Percentiles rank a stretch among this genome's conserved stretches.
These are phyloP conservation scores for Aspidiotus destructor DNA, from an alignment of 2,888 invertebrate species.

Conservation along the genomic window DNA sequence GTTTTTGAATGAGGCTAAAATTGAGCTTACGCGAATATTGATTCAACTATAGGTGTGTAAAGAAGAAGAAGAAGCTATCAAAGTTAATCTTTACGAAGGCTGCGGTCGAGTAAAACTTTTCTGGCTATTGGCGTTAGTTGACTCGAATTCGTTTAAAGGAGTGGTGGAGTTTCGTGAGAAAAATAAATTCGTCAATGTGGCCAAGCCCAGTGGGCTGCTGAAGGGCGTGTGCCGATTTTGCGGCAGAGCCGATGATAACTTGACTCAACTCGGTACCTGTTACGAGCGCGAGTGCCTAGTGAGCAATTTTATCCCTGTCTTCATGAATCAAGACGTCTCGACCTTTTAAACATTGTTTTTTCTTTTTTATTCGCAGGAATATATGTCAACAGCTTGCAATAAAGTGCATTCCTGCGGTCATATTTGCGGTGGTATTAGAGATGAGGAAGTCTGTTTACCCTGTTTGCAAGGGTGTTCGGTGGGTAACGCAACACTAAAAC, in stretches of 20 bases:
- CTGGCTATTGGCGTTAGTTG: slow-evolving; percentile 87
- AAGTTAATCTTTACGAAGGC: slow-evolving; percentile 90
- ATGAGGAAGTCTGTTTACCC: slow-evolving; percentile 74
- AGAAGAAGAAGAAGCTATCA: slow-evolving; percentile 90
- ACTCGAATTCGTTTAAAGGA: slow-evolving; percentile 83
- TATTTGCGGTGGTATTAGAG: slow-evolving; percentile 83
- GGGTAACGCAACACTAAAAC: slow-evolving; percentile 53
- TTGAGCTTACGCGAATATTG: neutral
- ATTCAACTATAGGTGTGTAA: slow-evolving; percentile 62
- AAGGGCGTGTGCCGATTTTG: slow-evolving; percentile 71
- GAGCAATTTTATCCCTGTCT: slow-evolving; percentile 35
- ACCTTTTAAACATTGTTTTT: neutral
- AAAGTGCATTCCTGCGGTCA: slow-evolving; percentile 81
- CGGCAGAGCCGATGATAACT: slow-evolving; percentile 67
- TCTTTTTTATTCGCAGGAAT: slow-evolving; percentile 48
- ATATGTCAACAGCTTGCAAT: slow-evolving; percentile 69
- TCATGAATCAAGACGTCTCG: neutral
- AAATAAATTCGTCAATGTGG: slow-evolving; percentile 37
- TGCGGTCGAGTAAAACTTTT: slow-evolving; percentile 92
- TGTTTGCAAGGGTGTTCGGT: slow-evolving; percentile 71
- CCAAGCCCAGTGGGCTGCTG: slow-evolving; percentile 19
- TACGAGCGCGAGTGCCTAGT: slow-evolving; percentile 89
- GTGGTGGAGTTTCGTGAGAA: slow-evolving; percentile 76
- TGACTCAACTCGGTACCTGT: slow-evolving; percentile 89
- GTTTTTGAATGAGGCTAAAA: neutral